Evolutionary conservation across 2,888 invertebrate species (phyloP).

Genomic region (Crepidodera aurea): DNA sequence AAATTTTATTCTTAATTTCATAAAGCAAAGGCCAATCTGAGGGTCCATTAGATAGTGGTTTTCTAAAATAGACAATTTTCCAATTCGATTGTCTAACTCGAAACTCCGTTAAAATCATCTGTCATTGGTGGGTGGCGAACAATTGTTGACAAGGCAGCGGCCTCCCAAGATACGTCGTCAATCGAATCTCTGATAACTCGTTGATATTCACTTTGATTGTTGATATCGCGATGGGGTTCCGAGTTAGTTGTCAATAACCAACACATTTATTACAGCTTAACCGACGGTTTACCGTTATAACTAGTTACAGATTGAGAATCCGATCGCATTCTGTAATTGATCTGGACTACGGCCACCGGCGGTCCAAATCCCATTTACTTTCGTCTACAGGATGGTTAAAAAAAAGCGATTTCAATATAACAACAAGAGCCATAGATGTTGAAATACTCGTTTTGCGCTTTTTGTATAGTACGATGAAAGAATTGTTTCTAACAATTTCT

Average conservation of each 20-base stretch:
- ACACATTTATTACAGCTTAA: constrained; percentile 52
- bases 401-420: too few species aligned
- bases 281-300: constrained; percentile 40
- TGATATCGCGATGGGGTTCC: constrained; percentile 52
- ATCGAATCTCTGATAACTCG: constrained; percentile 41
- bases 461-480: too few species aligned
- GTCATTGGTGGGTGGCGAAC: constrained; percentile 19
- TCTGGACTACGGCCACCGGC: not conserved
- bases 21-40: too few species aligned
- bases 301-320: constrained; percentile 34
- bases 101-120: constrained; percentile 7
- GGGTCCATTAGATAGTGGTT: not conserved
- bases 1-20: too few species aligned
- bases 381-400: not conserved
- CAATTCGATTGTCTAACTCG: too few species aligned
- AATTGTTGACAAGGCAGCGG: constrained; percentile 28
- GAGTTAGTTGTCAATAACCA: constrained; percentile 51
- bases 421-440: too few species aligned
- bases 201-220: constrained; percentile 45
- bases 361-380: not conserved
- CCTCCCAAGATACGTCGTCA: constrained; percentile 38
- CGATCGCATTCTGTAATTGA: constrained; percentile 17
- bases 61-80: not conserved
- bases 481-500: too few species aligned
- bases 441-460: too few species aligned